Percentiles rank a stretch among this genome's conserved stretches.
Evolutionary conservation across 2,888 invertebrate species (phyloP).

Genomic region (Spodoptera picta): DNA sequence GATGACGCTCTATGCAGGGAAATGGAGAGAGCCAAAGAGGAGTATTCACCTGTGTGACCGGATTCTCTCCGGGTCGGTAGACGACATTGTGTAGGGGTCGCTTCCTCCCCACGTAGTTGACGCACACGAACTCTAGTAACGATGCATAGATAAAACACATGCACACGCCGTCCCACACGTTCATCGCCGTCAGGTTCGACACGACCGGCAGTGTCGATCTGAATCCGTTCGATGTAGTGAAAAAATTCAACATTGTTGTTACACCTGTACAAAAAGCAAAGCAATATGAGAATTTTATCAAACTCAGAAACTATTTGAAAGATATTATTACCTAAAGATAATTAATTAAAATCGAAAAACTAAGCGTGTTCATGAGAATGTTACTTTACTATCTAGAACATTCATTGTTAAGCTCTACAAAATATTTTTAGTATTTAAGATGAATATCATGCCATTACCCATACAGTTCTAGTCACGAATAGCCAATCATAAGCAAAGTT

Average conservation of each 20-base stretch:
- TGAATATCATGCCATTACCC: slow-evolving; percentile 37
- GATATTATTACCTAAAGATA: slow-evolving; percentile 11
- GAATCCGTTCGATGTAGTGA: slow-evolving; percentile 98
- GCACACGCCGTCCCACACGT: slow-evolving; percentile 98
- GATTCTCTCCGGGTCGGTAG: slow-evolving; percentile 96
- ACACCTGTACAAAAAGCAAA: slow-evolving; percentile 91
- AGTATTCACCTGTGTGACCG: slow-evolving; percentile 94
- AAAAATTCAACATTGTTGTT: slow-evolving; percentile 99
- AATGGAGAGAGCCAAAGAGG: slow-evolving; percentile 36
- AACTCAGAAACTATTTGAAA: neutral
- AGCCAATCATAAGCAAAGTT: slow-evolving; percentile 44
- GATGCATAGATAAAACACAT: slow-evolving; percentile 99
- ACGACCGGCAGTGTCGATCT: slow-evolving; percentile 97
- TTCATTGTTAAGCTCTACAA: slow-evolving; percentile 43
- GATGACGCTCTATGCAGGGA: slow-evolving; percentile 39
- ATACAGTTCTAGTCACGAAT: slow-evolving; percentile 37
- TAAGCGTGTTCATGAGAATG: slow-evolving; percentile 51
- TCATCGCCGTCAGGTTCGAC: slow-evolving; percentile 98
- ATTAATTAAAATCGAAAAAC: slow-evolving; percentile 26
- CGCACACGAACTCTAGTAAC: slow-evolving; percentile 97
- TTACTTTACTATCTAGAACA: slow-evolving; percentile 27
- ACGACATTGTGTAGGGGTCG: slow-evolving; percentile 96
- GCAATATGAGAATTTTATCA: slow-evolving; percentile 30
- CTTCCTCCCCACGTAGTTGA: slow-evolving; percentile 97
- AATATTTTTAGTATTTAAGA: slow-evolving; percentile 9